Evolutionary conservation across 2,797 vertebrate genomes (phyloP).

Genomic region (Threskiornis aethiopicus): DNA sequence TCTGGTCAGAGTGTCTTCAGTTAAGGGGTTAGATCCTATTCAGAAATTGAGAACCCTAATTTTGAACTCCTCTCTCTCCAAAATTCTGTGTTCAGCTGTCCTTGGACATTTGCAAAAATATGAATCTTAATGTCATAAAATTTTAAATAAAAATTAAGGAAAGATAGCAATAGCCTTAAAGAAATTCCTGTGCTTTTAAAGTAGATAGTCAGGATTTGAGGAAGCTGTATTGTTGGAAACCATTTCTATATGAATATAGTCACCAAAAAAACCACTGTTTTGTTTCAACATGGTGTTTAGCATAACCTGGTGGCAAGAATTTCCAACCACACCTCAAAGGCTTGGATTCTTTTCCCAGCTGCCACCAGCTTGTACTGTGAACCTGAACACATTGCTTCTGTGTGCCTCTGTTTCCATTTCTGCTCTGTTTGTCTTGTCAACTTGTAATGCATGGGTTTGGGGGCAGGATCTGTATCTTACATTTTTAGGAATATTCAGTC

Average conservation of each 20-base stretch:
- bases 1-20: not conserved
- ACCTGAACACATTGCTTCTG: not conserved
- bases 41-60: not conserved
- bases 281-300: not conserved
- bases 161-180: not conserved
- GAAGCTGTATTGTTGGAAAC: not conserved
- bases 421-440: not conserved
- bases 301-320: not conserved
- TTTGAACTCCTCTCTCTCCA: not conserved
- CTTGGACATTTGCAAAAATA: not conserved
- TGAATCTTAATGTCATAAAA: not conserved
- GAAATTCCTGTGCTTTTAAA: not conserved
- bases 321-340: not conserved
- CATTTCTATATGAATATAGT: not conserved
- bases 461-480: not conserved
- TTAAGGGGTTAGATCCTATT: not conserved
- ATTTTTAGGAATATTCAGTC: not conserved
- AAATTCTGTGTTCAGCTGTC: not conserved
- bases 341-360: not conserved
- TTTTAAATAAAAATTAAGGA: not conserved
- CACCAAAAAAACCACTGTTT: not conserved
- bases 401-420: not conserved
- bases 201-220: not conserved
- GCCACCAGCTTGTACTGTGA: not conserved
- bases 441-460: accelerated